Percentiles rank a stretch among this genome's conserved stretches.
Conservation (phyloP, 2,888 invertebrate genomes). For the Eristalis tenax region DNA sequence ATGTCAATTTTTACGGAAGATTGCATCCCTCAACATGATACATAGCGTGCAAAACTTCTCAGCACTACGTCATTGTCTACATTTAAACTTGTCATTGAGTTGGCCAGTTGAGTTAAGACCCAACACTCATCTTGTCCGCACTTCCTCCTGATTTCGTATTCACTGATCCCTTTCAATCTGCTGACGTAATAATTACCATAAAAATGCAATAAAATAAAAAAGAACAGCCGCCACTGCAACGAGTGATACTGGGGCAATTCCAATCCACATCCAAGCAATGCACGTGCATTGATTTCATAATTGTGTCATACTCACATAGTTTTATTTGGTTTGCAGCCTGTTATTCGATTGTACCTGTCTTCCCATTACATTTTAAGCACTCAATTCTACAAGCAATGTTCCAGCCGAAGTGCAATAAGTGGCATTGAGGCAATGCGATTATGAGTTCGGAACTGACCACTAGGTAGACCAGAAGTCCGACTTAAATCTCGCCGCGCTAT, state of each 20-base stretch:
- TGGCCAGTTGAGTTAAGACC: not conserved
- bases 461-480: not conserved
- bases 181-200: not conserved
- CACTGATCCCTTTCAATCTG: not conserved
- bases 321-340: not conserved
- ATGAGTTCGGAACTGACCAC: not conserved
- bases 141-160: not conserved
- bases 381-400: slow-evolving; percentile 11
- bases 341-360: not conserved
- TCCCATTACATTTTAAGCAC: not conserved
- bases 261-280: not conserved
- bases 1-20: not conserved
- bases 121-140: not conserved
- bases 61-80: not conserved
- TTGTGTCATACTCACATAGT: not conserved
- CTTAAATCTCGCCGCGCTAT: not conserved
- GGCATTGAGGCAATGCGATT: slow-evolving; percentile 25
- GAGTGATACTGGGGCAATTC: not conserved
- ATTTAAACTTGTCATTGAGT: not conserved
- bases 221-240: too few relatives aligned
- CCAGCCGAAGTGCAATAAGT: slow-evolving; percentile 13
- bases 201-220: not conserved
- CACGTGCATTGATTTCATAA: not conserved
- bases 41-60: not conserved
- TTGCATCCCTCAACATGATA: not conserved